phyloP scores from a whole-genome alignment of 2,888 invertebrate genomes.

The Drosophila mulleri region DNA sequence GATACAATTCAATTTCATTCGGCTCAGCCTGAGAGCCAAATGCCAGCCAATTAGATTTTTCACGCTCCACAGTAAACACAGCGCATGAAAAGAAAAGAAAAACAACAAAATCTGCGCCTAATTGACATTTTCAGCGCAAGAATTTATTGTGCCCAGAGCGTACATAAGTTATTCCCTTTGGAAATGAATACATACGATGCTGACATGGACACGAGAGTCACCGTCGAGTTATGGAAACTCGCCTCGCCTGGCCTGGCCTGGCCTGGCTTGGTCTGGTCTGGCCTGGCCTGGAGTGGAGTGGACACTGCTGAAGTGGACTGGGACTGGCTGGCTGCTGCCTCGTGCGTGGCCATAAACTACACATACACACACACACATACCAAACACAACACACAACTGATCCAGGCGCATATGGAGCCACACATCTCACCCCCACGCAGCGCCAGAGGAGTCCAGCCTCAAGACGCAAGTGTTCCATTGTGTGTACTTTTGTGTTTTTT shows the following conservation, averaged over 20 bases:
- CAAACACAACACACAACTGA: constrained; percentile 13
- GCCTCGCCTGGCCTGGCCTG: constrained; percentile 30
- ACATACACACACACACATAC: constrained; percentile 42
- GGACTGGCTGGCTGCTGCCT: constrained; percentile 34
- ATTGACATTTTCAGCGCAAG: constrained; percentile 85
- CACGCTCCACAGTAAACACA: constrained; percentile 57
- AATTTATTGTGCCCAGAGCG: constrained; percentile 85
- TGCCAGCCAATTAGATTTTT: constrained; percentile 78
- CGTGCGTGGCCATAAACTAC: constrained; percentile 78
- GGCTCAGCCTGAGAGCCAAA: constrained; percentile 60
- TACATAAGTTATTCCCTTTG: constrained; percentile 85
- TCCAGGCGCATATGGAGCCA: constrained; percentile 30
- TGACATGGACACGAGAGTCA: constrained; percentile 60
- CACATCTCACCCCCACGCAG: constrained; percentile 75
- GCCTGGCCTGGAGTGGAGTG: constrained; percentile 19
- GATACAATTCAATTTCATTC: constrained; percentile 69
- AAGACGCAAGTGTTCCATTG: constrained; percentile 77
- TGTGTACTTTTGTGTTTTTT: constrained; percentile 41
- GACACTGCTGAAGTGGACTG: constrained; percentile 5
- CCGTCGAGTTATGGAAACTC: constrained; percentile 65
- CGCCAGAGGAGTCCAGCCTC: constrained; percentile 60
- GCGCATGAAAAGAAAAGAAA: constrained; percentile 18
- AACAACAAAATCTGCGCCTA: constrained; percentile 77
- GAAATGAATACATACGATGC: constrained; percentile 82
- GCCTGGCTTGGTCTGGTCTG: constrained; percentile 24